Evolutionary conservation across 2,797 vertebrate genomes (phyloP).

Genomic region (Pampus argenteus): DNA sequence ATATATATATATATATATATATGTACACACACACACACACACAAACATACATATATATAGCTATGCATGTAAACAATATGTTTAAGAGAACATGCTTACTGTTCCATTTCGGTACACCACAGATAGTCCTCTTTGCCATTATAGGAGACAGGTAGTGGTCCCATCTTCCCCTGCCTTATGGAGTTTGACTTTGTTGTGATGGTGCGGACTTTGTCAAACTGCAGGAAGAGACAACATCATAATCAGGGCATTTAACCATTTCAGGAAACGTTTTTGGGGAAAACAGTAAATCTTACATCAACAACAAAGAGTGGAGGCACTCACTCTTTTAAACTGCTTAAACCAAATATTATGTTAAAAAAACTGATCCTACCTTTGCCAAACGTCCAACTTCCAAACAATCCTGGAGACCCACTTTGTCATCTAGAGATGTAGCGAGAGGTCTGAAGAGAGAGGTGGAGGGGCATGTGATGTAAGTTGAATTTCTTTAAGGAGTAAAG

Average conservation of each 20-base stretch:
- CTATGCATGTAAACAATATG: not conserved
- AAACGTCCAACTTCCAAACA: conserved; percentile 89
- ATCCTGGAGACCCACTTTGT: conserved; percentile 89
- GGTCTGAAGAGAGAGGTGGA: conserved; percentile 77
- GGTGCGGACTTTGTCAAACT: conserved; percentile 87
- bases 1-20: too few relatives aligned
- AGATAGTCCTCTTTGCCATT: conserved; percentile 87
- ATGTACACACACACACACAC: too few relatives aligned
- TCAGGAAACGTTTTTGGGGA: not conserved
- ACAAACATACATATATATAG: too few relatives aligned
- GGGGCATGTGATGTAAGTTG: not conserved
- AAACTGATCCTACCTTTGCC: conserved; percentile 85
- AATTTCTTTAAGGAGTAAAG: not conserved
- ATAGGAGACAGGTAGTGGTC: conserved; percentile 83
- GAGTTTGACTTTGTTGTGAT: conserved; percentile 87
- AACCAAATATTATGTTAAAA: not conserved
- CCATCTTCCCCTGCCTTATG: conserved; percentile 83
- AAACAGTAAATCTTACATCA: not conserved
- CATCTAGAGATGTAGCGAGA: conserved; percentile 80
- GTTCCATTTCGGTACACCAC: conserved; percentile 87
- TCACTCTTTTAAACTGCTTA: not conserved
- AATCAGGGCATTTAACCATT: not conserved
- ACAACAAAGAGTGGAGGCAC: not conserved
- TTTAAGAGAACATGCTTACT: conserved; percentile 67
- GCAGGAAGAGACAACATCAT: conserved; percentile 36